These are phyloP conservation scores for Rosalia funebris DNA, from an alignment of 2,888 invertebrate species.

Conservation along the genomic window DNA sequence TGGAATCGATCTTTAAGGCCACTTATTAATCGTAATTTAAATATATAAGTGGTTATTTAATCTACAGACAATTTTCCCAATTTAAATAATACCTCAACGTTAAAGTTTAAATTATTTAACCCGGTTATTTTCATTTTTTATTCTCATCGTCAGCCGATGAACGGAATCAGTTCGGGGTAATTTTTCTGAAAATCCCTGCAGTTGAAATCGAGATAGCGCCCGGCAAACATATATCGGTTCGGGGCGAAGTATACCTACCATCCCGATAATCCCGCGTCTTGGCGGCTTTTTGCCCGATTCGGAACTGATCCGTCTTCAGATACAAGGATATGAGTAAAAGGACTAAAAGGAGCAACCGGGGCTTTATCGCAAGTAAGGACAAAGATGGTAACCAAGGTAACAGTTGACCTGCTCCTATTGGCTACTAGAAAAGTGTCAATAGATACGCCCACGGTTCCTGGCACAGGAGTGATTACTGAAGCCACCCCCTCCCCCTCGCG, in stretches of 20 bases:
- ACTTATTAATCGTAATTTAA: too few species aligned
- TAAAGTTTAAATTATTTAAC: too few species aligned
- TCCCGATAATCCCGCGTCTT: slow-evolving; percentile 38
- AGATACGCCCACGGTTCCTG: slow-evolving; percentile 57
- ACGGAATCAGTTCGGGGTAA: too few species aligned
- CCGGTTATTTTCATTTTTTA: too few species aligned
- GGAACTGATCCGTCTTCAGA: slow-evolving; percentile 41
- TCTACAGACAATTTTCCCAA: too few species aligned
- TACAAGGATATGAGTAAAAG: slow-evolving; percentile 44
- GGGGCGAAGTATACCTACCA: slow-evolving; percentile 17
- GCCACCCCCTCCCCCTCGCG: slow-evolving; percentile 39
- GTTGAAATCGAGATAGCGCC: too few species aligned
- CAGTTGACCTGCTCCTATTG: slow-evolving; percentile 60
- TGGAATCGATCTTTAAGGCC: too few species aligned
- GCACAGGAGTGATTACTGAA: slow-evolving; percentile 38
- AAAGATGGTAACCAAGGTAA: slow-evolving; percentile 60
- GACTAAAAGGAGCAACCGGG: slow-evolving; percentile 37
- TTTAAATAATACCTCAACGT: too few species aligned
- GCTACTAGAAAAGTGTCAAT: slow-evolving; percentile 61
- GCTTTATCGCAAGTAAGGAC: slow-evolving; percentile 54
- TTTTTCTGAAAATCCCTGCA: too few species aligned
- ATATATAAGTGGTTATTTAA: too few species aligned
- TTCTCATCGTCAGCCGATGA: too few species aligned
- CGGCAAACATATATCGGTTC: slow-evolving; percentile 33
- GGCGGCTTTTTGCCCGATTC: slow-evolving; percentile 37